Evolutionary conservation across 1,140 invertebrate genomes (phyloP).

Genomic region (Magallana gigas): DNA sequence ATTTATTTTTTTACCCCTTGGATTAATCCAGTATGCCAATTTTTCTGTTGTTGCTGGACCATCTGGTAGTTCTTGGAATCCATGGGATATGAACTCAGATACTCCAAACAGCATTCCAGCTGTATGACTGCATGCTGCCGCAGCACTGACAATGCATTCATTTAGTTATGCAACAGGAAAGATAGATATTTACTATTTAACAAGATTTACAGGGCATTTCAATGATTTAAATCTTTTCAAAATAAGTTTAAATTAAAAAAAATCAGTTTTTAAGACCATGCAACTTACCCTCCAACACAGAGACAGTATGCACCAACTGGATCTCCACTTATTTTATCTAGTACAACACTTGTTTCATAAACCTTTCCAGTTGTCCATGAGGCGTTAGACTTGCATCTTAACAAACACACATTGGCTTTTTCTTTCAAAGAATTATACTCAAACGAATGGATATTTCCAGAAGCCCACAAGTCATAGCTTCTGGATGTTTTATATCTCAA

Average conservation of each 20-base stretch:
- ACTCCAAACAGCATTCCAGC: background rate
- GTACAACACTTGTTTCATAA: background rate
- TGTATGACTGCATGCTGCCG: background rate
- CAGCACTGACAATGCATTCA: background rate
- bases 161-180: no score
- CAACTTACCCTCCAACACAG: background rate
- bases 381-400: background rate
- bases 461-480: background rate
- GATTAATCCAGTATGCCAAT: constrained; percentile 5
- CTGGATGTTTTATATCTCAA: no score
- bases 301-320: background rate
- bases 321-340: background rate
- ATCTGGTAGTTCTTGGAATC: background rate
- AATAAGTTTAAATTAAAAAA: background rate
- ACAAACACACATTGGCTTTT: background rate
- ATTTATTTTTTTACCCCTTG: background rate
- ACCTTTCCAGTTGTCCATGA: background rate
- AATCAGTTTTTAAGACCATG: background rate
- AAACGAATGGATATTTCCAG: background rate
- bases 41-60: background rate
- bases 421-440: background rate
- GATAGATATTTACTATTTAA: no score
- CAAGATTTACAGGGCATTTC: no score
- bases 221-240: background rate
- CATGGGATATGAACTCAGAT: background rate